phyloP scores from a whole-genome alignment of 2,797 vertebrate species.

The Tiaroga cobitis region DNA sequence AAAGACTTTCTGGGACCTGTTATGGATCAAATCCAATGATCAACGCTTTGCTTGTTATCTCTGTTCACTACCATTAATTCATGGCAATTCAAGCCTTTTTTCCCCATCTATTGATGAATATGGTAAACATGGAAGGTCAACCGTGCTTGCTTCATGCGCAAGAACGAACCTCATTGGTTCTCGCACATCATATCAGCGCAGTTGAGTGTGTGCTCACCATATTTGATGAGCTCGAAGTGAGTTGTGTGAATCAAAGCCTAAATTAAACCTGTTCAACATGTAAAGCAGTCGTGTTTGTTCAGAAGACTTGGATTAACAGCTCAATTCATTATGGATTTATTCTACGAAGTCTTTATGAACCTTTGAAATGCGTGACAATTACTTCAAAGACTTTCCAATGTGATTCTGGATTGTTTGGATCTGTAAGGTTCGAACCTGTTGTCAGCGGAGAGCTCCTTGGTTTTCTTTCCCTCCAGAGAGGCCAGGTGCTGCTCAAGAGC shows the following conservation, averaged over 20 bases:
- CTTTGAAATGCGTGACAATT: not conserved
- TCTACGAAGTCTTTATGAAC: not conserved
- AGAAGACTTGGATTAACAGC: too few species aligned
- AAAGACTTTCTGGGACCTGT: not conserved
- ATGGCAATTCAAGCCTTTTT: not conserved
- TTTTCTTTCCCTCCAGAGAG: constrained; percentile 94
- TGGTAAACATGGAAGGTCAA: not conserved
- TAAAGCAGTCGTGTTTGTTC: not conserved
- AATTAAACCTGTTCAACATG: not conserved
- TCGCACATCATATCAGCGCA: not conserved
- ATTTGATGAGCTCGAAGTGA: not conserved
- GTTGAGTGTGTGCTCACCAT: not conserved
- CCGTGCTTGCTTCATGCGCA: not conserved
- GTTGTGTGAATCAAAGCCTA: not conserved
- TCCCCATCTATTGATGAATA: not conserved
- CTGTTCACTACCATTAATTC: not conserved
- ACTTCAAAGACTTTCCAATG: not conserved
- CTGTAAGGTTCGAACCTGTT: constrained; percentile 80
- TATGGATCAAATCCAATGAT: not conserved
- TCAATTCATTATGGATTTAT: not conserved
- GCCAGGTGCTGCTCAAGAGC: constrained; percentile 93
- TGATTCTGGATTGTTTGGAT: not conserved
- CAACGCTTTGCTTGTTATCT: not conserved
- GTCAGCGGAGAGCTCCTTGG: constrained; percentile 87
- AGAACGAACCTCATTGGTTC: not conserved